phyloP scores from a whole-genome alignment of 2,113 vertebrate genomes.

The Copsychus sechellarum region DNA sequence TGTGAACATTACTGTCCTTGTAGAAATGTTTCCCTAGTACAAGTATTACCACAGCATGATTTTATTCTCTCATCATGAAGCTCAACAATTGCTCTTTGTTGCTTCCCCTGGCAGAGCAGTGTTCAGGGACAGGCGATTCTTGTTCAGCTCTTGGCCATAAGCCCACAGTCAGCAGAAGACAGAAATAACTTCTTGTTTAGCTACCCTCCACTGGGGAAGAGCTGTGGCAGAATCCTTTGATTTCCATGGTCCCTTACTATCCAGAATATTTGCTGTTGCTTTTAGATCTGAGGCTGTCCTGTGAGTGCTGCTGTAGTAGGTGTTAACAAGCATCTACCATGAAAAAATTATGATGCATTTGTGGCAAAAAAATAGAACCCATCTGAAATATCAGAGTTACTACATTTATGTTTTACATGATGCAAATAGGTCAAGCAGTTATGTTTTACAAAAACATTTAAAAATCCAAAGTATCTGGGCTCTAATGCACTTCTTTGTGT shows the following conservation, averaged over 20 bases:
- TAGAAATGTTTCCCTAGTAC: not conserved
- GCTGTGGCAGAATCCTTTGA: not conserved
- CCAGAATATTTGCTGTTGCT: not conserved
- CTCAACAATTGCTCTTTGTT: conserved; percentile 28
- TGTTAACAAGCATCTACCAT: not conserved
- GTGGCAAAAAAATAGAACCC: not conserved
- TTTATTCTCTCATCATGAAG: not conserved
- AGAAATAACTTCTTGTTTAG: conserved; percentile 2
- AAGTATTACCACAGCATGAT: not conserved
- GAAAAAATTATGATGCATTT: not conserved
- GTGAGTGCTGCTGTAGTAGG: not conserved
- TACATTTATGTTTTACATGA: not conserved
- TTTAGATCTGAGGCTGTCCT: not conserved
- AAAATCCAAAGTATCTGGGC: not conserved
- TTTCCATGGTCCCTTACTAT: not conserved
- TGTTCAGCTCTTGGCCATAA: not conserved
- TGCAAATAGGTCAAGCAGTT: not conserved
- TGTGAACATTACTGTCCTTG: not conserved
- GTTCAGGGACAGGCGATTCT: not conserved
- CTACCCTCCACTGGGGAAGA: not conserved
- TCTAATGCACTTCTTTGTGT: not conserved
- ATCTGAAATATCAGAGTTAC: not conserved
- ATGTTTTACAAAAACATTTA: not conserved
- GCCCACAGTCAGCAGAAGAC: not conserved
- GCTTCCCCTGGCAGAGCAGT: not conserved